phyloP scores from a whole-genome alignment of 2,113 vertebrate species.

The Onychostruthus taczanowskii region DNA sequence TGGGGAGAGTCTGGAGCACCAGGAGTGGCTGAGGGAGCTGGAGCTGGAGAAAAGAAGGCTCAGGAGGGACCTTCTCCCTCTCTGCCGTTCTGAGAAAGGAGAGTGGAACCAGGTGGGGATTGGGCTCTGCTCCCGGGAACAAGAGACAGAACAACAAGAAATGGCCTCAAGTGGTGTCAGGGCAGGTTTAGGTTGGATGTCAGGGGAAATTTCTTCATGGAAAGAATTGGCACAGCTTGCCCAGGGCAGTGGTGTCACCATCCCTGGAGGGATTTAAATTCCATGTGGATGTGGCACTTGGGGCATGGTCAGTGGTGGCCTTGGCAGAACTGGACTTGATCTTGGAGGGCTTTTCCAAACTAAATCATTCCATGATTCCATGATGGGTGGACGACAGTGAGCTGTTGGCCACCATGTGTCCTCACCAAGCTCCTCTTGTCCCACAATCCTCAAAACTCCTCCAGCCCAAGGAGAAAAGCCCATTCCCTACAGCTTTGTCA shows the following conservation, averaged over 20 bases:
- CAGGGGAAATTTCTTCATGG: neutral
- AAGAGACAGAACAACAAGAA: neutral
- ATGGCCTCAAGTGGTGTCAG: neutral
- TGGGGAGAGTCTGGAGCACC: neutral
- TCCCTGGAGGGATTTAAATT: neutral
- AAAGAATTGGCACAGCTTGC: neutral
- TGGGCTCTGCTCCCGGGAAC: neutral
- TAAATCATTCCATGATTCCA: neutral
- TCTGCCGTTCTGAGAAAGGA: neutral
- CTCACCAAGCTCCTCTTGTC: neutral
- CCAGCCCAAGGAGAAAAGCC: rapidly evolving
- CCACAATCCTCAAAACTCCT: neutral
- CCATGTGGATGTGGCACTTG: neutral
- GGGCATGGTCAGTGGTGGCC: neutral
- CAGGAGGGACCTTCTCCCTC: neutral
- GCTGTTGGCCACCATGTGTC: rapidly evolving
- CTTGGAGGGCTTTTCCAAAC: neutral
- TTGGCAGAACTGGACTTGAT: neutral
- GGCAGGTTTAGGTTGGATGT: neutral
- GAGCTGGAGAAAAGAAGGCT: neutral
- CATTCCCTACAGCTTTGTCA: neutral
- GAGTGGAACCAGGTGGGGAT: neutral
- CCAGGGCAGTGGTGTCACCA: neutral
- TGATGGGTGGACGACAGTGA: neutral
- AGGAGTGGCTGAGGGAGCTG: neutral